A percentile compares a stretch with the other conserved stretches of the same genome.
Evolutionary conservation across 2,888 invertebrate species (phyloP).

Genomic region (Elegia similella): DNA sequence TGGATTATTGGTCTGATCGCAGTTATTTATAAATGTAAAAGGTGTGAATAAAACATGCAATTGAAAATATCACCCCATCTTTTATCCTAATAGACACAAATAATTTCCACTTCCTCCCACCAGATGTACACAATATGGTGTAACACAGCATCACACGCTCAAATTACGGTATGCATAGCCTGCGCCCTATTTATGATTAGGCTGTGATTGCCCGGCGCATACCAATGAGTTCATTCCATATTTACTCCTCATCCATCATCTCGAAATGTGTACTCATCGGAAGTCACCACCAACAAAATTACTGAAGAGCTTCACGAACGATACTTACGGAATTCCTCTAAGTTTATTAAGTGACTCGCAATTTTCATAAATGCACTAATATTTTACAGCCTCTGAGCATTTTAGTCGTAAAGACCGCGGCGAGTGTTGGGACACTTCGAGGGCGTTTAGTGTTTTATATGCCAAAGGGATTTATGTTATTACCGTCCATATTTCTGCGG

Average conservation of each 20-base stretch:
- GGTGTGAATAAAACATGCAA: too few species aligned
- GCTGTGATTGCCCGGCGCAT: slow-evolving; percentile 43
- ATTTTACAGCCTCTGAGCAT: slow-evolving; percentile 50
- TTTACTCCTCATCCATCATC: slow-evolving; percentile 50
- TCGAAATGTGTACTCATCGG: slow-evolving; percentile 34
- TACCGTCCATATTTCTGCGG: slow-evolving; percentile 81
- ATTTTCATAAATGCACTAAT: slow-evolving; percentile 60
- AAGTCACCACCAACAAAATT: slow-evolving; percentile 27
- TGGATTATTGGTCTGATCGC: too few species aligned
- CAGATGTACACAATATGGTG: slow-evolving; percentile 16
- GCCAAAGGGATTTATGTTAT: slow-evolving; percentile 82
- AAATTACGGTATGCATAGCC: slow-evolving; percentile 27
- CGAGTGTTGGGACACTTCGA: slow-evolving; percentile 59
- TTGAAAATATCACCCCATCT: too few species aligned
- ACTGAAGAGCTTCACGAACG: slow-evolving; percentile 9
- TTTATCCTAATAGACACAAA: background rate
- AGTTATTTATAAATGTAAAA: too few species aligned
- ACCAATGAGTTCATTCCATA: slow-evolving; percentile 49
- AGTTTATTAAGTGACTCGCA: slow-evolving; percentile 41
- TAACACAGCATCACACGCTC: slow-evolving; percentile 11
- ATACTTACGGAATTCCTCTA: slow-evolving; percentile 28
- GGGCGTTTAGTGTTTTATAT: slow-evolving; percentile 82
- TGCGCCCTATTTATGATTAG: slow-evolving; percentile 56
- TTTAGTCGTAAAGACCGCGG: slow-evolving; percentile 59
- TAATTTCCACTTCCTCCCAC: slow-evolving; percentile 47